These are phyloP conservation scores for Plecturocebus donacophilus DNA, from an alignment of 2,113 vertebrate species.

Conservation along the genomic window DNA sequence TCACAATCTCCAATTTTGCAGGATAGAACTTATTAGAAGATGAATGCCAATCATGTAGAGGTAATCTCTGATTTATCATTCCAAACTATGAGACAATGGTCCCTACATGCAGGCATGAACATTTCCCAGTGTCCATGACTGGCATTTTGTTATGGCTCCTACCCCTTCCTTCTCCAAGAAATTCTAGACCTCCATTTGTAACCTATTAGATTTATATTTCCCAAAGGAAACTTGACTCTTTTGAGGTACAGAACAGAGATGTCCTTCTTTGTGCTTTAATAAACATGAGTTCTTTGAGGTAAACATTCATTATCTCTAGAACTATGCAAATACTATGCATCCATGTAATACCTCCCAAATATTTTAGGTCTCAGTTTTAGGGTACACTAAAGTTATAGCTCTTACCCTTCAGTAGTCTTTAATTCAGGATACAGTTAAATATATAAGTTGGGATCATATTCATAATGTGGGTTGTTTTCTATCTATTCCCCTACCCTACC, in stretches of 20 bases:
- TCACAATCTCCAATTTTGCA: not conserved
- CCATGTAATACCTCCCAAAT: not conserved
- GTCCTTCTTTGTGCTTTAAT: constrained; percentile 4
- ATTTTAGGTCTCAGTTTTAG: not conserved
- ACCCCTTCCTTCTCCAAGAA: not conserved
- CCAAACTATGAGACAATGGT: not conserved
- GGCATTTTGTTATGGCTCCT: not conserved
- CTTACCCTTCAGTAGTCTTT: not conserved
- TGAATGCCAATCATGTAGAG: not conserved
- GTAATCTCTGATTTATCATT: not conserved
- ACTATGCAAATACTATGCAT: not conserved
- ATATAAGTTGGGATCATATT: not conserved
- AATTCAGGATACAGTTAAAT: not conserved
- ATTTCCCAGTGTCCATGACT: not conserved
- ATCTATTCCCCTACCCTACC: not conserved
- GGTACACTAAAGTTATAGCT: not conserved
- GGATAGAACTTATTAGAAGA: not conserved
- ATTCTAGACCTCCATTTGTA: not conserved
- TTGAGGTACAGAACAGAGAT: not conserved
- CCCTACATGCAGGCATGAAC: not conserved
- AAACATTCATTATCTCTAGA: not conserved
- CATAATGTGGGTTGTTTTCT: not conserved
- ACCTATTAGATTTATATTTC: not conserved
- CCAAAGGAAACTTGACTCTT: constrained; percentile 1
- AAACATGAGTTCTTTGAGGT: not conserved